These are phyloP conservation scores for Trachelus troglodyta DNA, from an alignment of 2,888 invertebrate species.

Conservation along the genomic window DNA sequence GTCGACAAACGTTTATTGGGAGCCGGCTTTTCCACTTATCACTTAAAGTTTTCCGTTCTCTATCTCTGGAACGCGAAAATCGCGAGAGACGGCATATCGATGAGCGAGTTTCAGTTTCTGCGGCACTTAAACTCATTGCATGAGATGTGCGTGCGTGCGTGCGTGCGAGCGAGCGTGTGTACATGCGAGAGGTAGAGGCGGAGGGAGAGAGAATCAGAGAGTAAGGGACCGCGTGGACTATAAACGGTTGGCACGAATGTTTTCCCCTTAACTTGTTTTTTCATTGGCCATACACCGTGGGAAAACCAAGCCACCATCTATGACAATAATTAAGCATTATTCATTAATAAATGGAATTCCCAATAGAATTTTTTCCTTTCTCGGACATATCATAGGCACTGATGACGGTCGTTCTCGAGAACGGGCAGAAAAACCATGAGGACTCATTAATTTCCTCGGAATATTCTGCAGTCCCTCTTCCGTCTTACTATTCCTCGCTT, in stretches of 20 bases:
- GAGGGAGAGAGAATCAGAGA: not conserved
- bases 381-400: conserved; percentile 39
- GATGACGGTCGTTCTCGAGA: conserved; percentile 11
- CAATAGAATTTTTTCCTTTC: conserved; percentile 35
- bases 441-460: too few species aligned
- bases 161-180: conserved; percentile 7
- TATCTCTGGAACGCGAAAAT: too few species aligned
- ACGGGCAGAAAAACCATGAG: conserved; percentile 12
- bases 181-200: conserved; percentile 7
- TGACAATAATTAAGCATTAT: conserved; percentile 56
- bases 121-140: too few species aligned
- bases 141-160: not conserved
- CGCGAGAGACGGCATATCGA: too few species aligned
- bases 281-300: conserved; percentile 14
- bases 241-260: conserved; percentile 15
- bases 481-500: too few species aligned
- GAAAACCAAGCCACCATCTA: conserved; percentile 34
- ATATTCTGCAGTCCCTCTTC: too few species aligned
- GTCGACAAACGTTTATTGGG: not conserved
- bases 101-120: too few species aligned
- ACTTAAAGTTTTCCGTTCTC: too few species aligned
- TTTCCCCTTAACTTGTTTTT: conserved; percentile 28
- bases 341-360: conserved; percentile 35
- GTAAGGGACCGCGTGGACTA: conserved; percentile 28
- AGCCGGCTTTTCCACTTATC: too few species aligned